Conservation (phyloP, 1,140 invertebrate species). For the roundworm (Caenorhabditis elegans) region DNA sequence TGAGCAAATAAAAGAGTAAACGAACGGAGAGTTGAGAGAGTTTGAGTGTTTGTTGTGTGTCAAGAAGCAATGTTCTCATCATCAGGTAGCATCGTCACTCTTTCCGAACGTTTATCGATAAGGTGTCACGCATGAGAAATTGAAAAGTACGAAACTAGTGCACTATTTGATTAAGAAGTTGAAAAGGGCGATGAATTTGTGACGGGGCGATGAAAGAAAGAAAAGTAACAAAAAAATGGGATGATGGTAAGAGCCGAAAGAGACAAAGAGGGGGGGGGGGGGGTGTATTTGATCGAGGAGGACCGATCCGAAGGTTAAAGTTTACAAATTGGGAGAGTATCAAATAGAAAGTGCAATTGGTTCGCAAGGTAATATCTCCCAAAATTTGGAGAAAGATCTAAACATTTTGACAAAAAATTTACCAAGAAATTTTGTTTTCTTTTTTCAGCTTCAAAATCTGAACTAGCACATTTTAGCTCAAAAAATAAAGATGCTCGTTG, state of each 20-base stretch:
- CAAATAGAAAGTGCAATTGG: conserved; percentile 18
- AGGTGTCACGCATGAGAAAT: conserved; percentile 29
- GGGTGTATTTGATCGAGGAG: not conserved
- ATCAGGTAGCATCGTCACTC: not conserved
- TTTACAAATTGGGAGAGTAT: not conserved
- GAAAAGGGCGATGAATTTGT: not conserved
- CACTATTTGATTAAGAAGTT: not conserved
- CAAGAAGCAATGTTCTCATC: conserved; percentile 12
- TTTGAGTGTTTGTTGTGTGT: not conserved
- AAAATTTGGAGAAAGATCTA: too few relatives aligned
- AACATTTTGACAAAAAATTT: too few relatives aligned
- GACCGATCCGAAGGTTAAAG: not conserved
- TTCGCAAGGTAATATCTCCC: not conserved
- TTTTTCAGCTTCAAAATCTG: too few relatives aligned
- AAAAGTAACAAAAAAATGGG: conserved; percentile 25
- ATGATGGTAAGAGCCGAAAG: not conserved
- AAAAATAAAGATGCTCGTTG: too few relatives aligned
- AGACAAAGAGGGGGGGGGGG: not conserved
- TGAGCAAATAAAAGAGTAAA: not conserved
- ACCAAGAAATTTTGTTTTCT: too few relatives aligned
- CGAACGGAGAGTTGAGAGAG: not conserved
- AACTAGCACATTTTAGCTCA: too few relatives aligned
- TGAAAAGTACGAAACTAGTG: conserved; percentile 23
- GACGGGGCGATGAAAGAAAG: not conserved
- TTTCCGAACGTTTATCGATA: not conserved